Evolutionary conservation across 2,797 vertebrate genomes (phyloP).

Genomic region (Melanotaenia maccullochi): DNA sequence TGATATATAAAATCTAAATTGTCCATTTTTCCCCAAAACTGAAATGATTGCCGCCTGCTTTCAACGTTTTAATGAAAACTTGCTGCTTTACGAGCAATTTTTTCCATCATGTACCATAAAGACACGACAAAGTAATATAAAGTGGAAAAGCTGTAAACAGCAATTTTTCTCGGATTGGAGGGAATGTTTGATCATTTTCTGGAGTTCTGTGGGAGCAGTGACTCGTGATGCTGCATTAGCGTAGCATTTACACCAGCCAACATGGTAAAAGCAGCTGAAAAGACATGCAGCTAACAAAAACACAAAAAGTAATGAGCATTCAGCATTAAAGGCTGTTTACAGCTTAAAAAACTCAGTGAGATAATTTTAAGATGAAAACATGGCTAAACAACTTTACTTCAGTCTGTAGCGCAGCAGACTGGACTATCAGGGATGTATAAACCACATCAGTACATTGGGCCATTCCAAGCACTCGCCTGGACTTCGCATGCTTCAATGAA

Average conservation of each 20-base stretch:
- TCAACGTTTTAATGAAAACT: neutral
- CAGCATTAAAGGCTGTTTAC: neutral
- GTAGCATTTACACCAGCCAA: neutral
- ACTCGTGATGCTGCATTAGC: neutral
- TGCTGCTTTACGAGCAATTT: neutral
- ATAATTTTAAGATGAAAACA: neutral
- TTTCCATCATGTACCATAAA: neutral
- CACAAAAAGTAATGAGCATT: neutral
- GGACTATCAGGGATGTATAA: neutral
- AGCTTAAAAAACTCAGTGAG: neutral
- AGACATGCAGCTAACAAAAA: neutral
- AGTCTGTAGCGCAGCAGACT: conserved; percentile 11
- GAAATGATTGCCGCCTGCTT: neutral
- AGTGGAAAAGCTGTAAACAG: neutral
- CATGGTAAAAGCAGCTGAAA: neutral
- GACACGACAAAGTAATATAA: neutral
- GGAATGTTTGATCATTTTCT: neutral
- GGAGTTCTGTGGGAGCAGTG: neutral
- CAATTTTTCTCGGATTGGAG: neutral
- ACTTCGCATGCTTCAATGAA: neutral
- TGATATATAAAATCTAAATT: neutral
- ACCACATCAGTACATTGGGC: conserved; percentile 20
- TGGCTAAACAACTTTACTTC: neutral
- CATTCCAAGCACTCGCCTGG: neutral
- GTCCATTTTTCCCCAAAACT: neutral